A percentile compares a stretch with the other conserved stretches of the same genome.
Evolutionary conservation across 2,888 invertebrate species (phyloP).

Genomic region (Thecophora atra): DNA sequence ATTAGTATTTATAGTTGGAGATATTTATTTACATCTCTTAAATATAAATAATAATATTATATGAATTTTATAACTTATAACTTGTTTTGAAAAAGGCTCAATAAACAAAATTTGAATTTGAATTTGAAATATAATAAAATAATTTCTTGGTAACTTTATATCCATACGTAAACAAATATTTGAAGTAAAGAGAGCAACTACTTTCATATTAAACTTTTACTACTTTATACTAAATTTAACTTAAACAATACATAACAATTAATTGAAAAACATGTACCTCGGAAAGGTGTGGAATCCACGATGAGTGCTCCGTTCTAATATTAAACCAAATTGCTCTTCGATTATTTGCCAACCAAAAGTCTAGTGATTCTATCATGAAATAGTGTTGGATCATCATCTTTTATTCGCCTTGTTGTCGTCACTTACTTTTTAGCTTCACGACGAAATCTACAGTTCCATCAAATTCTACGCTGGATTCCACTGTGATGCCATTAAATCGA

Average conservation of each 20-base stretch:
- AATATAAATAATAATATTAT: too few relatives aligned
- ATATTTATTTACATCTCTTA: too few relatives aligned
- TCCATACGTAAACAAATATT: too few relatives aligned
- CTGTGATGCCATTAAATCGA: conserved; percentile 78
- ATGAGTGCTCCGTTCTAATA: conserved; percentile 74
- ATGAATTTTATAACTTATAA: too few relatives aligned
- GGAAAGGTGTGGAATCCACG: conserved; percentile 80
- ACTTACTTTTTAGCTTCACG: conserved; percentile 71
- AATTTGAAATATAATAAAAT: too few relatives aligned
- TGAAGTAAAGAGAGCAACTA: too few relatives aligned
- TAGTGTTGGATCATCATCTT: background rate
- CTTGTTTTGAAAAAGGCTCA: too few relatives aligned
- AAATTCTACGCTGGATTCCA: conserved; percentile 73
- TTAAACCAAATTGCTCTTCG: conserved; percentile 84
- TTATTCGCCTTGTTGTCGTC: background rate
- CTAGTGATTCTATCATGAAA: conserved; percentile 65
- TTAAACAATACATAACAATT: background rate
- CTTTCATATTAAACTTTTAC: background rate
- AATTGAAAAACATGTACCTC: conserved; percentile 67
- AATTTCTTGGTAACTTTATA: too few relatives aligned
- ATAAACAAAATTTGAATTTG: too few relatives aligned
- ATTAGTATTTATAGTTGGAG: too few relatives aligned
- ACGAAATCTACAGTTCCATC: conserved; percentile 66
- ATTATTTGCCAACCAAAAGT: conserved; percentile 73
- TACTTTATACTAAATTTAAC: too few relatives aligned